These are phyloP conservation scores for Leucoptera coffeella DNA, from an alignment of 2,888 invertebrate genomes.

Conservation along the genomic window DNA sequence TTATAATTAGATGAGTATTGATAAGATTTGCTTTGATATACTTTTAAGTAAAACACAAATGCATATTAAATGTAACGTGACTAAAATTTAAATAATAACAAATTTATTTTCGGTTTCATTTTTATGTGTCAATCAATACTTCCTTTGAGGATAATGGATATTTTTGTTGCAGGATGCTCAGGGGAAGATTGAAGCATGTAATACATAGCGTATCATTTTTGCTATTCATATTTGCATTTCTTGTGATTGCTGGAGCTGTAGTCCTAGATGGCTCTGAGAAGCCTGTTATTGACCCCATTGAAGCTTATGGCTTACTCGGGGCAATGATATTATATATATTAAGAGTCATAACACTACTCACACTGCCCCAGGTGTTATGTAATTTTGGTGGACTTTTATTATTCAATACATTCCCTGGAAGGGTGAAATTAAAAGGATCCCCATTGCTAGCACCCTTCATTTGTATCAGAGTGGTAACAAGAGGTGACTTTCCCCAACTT, in stretches of 20 bases:
- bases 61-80: too few species aligned
- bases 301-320: constrained; percentile 70
- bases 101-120: too few species aligned
- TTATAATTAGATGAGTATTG: too few species aligned
- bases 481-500: constrained; percentile 89
- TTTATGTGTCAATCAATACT: too few species aligned
- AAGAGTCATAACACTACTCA: constrained; percentile 74
- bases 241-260: constrained; percentile 61
- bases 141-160: too few species aligned
- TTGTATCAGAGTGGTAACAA: constrained; percentile 88
- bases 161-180: constrained; percentile 46
- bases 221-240: constrained; percentile 68
- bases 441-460: constrained; percentile 90
- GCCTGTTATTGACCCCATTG: constrained; percentile 70
- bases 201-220: constrained; percentile 73
- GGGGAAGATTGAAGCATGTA: constrained; percentile 69
- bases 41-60: too few species aligned
- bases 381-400: constrained; percentile 81
- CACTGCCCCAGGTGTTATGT: constrained; percentile 84
- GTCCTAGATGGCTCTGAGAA: constrained; percentile 51
- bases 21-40: too few species aligned
- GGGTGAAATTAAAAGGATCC: constrained; percentile 81
- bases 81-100: too few species aligned
- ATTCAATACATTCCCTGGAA: constrained; percentile 93
- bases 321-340: constrained; percentile 70